These are phyloP conservation scores for Antechinus stuartii DNA, from an alignment of 2,113 vertebrate species.

Conservation along the genomic window DNA sequence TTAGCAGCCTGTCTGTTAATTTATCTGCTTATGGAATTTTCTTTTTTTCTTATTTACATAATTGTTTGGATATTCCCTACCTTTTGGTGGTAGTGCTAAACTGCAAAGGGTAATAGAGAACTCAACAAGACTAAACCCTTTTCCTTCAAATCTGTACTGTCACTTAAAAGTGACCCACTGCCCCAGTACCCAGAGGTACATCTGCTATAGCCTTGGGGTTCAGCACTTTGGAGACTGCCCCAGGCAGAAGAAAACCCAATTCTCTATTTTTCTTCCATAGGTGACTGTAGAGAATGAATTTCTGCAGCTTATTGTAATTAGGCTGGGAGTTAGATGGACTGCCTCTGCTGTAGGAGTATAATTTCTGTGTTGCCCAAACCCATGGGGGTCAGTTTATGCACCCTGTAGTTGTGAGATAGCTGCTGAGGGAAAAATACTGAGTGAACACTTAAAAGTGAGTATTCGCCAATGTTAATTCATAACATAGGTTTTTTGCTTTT, in stretches of 20 bases:
- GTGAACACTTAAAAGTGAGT: not conserved
- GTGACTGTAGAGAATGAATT: not conserved
- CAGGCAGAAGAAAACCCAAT: not conserved
- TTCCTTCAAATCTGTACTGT: not conserved
- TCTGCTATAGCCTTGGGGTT: not conserved
- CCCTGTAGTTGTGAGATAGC: not conserved
- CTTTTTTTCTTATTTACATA: not conserved
- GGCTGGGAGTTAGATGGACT: not conserved
- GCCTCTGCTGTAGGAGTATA: not conserved
- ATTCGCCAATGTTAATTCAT: not conserved
- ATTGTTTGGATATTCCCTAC: not conserved
- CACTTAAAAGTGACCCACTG: not conserved
- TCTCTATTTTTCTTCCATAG: not conserved
- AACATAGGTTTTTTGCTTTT: not conserved
- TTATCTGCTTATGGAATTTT: not conserved
- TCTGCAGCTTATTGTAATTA: not conserved
- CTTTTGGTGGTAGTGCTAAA: not conserved
- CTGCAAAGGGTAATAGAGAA: not conserved
- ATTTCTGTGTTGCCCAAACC: not conserved
- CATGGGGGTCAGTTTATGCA: not conserved
- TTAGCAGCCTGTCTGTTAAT: not conserved
- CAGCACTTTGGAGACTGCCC: not conserved
- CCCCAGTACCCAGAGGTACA: not conserved
- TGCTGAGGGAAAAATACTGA: not conserved
- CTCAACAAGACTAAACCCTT: not conserved